These are phyloP conservation scores for Boleophthalmus pectinirostris DNA, from an alignment of 2,113 vertebrate genomes.

Conservation along the genomic window DNA sequence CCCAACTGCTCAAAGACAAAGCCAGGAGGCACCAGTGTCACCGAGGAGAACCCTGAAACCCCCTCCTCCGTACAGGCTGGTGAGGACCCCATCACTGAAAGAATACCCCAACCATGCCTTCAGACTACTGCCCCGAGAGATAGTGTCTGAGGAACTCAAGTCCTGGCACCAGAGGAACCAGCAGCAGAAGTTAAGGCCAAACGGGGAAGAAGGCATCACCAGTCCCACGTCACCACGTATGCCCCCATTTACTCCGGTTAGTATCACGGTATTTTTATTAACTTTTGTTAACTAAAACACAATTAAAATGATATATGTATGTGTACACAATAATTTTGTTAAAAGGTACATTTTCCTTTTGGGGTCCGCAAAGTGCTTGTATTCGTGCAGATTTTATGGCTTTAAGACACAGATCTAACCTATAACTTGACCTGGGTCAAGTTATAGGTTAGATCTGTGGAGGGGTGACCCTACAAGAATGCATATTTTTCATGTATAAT, in stretches of 20 bases:
- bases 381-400: too few species aligned
- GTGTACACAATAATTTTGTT: too few species aligned
- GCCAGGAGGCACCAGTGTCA: constrained; percentile 55
- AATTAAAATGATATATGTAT: too few species aligned
- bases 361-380: too few species aligned
- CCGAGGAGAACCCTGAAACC: constrained; percentile 66
- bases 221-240: constrained; percentile 65
- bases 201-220: constrained; percentile 70
- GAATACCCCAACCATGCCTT: constrained; percentile 76
- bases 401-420: too few species aligned
- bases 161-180: constrained; percentile 85
- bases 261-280: neutral
- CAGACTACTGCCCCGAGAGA: constrained; percentile 76
- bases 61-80: constrained; percentile 77
- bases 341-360: too few species aligned
- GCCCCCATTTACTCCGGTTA: constrained; percentile 72
- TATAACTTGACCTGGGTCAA: too few species aligned
- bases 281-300: neutral
- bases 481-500: too few species aligned
- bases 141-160: constrained; percentile 83
- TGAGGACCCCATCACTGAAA: constrained; percentile 81
- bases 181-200: constrained; percentile 60
- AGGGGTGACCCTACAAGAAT: too few species aligned
- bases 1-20: constrained; percentile 34
- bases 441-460: too few species aligned